These are phyloP conservation scores for Hybognathus amarus DNA, from an alignment of 2,797 vertebrate species.

Conservation along the genomic window DNA sequence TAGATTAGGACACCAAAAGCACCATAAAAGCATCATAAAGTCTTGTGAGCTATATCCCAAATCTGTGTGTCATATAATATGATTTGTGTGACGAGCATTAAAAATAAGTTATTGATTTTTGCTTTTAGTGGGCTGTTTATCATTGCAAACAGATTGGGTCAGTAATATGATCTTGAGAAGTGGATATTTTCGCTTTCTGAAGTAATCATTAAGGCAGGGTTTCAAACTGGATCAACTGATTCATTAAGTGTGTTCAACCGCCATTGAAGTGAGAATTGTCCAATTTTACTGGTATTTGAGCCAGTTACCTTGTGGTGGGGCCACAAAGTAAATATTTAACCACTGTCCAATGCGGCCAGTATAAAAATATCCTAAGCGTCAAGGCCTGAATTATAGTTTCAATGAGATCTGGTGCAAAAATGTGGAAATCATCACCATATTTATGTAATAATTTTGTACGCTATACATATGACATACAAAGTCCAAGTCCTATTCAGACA, in stretches of 20 bases:
- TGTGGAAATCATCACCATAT: too few relatives aligned
- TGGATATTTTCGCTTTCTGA: not conserved
- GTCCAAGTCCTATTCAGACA: not conserved
- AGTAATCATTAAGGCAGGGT: not conserved
- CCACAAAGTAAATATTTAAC: too few relatives aligned
- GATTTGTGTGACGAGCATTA: not conserved
- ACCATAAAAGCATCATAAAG: not conserved
- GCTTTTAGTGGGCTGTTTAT: not conserved
- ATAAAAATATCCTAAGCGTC: too few relatives aligned
- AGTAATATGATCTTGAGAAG: not conserved
- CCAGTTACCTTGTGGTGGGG: too few relatives aligned
- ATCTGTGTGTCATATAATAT: not conserved
- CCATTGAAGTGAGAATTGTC: too few relatives aligned
- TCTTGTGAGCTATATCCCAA: not conserved
- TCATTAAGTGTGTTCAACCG: not conserved
- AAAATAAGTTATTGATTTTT: not conserved
- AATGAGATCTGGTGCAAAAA: not conserved
- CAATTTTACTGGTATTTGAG: not conserved
- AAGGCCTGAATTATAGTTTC: too few relatives aligned
- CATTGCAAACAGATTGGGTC: not conserved
- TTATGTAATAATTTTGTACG: not conserved
- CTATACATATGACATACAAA: not conserved
- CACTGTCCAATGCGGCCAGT: too few relatives aligned
- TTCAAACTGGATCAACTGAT: not conserved
- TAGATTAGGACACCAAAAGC: not conserved